A percentile compares a stretch with the other conserved stretches of the same genome.
phyloP scores from a whole-genome alignment of 2,113 vertebrate genomes.

The human region DNA sequence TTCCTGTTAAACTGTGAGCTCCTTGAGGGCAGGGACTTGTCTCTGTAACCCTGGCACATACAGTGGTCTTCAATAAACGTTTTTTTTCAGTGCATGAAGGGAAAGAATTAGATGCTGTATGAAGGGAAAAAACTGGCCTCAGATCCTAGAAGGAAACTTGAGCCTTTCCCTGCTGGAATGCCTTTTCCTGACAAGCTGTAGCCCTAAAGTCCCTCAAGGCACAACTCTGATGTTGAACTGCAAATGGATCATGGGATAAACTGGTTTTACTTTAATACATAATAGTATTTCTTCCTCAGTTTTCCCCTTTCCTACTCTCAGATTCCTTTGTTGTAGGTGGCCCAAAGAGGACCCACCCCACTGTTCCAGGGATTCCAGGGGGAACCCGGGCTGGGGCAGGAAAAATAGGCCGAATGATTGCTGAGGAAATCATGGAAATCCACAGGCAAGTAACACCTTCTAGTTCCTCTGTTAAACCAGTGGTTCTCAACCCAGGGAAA shows the following conservation, averaged over 20 bases:
- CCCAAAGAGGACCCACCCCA: slow-evolving; percentile 92
- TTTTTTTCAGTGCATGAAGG: background rate
- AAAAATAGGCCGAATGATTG: slow-evolving; percentile 99
- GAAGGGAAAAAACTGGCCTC: background rate
- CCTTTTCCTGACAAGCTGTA: background rate
- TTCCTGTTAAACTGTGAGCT: background rate
- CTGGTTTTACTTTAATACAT: background rate
- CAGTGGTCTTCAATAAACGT: background rate
- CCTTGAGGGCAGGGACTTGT: background rate
- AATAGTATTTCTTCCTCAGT: background rate
- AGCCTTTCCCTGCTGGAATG: background rate
- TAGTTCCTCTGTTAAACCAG: background rate
- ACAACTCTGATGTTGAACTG: background rate
- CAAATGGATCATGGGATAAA: background rate
- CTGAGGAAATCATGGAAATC: slow-evolving; percentile 99
- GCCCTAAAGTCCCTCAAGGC: background rate
- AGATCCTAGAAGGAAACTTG: background rate
- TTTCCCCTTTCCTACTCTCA: slow-evolving; percentile 47
- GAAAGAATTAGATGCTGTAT: background rate
- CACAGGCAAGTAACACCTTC: slow-evolving; percentile 90
- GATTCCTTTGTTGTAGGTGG: slow-evolving; percentile 86
- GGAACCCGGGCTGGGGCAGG: slow-evolving; percentile 97
- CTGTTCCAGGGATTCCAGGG: slow-evolving; percentile 96
- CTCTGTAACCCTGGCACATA: background rate
- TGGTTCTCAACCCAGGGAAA: background rate